phyloP scores from a whole-genome alignment of 2,113 vertebrate species.

The Psilopsiagon aurifrons region DNA sequence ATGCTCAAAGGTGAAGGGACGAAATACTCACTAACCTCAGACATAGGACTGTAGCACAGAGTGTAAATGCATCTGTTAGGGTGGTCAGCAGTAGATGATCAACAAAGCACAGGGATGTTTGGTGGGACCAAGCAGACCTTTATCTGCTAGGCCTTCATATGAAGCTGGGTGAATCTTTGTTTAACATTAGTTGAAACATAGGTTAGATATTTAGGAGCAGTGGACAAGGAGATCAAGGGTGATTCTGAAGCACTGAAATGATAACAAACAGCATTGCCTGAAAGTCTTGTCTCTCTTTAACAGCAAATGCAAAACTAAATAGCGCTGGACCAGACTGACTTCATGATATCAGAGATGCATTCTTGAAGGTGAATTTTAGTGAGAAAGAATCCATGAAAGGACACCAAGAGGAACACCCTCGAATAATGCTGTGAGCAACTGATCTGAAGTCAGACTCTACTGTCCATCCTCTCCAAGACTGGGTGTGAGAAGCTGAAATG shows the following conservation, averaged over 20 bases:
- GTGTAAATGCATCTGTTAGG: background rate
- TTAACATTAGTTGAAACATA: background rate
- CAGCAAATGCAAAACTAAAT: background rate
- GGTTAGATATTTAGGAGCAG: background rate
- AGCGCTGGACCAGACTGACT: background rate
- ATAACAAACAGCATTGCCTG: background rate
- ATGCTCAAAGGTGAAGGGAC: background rate
- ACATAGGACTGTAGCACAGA: background rate
- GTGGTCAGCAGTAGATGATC: background rate
- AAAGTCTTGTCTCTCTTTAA: background rate
- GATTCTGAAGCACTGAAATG: background rate
- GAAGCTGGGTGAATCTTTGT: background rate
- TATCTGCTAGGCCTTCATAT: background rate
- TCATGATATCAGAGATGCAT: background rate
- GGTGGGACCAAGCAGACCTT: background rate
- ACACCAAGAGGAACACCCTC: background rate
- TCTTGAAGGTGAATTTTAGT: background rate
- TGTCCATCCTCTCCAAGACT: background rate
- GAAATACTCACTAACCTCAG: background rate
- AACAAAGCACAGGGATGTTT: background rate
- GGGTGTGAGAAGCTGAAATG: background rate
- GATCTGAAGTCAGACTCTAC: background rate
- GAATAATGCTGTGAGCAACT: background rate
- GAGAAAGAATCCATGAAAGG: background rate
- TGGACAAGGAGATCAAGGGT: background rate